Conservation (phyloP, 2,113 vertebrate genomes). For the Prietella phreatophila region DNA sequence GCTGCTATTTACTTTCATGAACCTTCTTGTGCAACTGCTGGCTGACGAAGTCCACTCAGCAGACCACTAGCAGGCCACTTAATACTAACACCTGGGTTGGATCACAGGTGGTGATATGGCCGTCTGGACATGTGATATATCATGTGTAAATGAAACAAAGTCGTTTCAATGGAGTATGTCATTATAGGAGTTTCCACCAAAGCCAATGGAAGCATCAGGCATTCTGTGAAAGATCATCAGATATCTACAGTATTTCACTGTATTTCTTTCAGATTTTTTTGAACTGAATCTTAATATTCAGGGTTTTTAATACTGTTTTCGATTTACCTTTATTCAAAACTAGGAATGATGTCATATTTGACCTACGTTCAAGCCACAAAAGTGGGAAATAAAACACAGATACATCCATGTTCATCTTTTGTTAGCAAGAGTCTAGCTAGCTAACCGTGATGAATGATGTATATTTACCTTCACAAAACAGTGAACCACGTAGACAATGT, state of each 20-base stretch:
- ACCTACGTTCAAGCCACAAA: neutral
- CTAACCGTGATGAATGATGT: too few relatives aligned
- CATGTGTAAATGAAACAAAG: slow-evolving; percentile 57
- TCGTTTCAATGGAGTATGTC: slow-evolving; percentile 49
- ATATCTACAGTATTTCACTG: neutral
- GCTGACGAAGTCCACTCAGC: slow-evolving; percentile 35
- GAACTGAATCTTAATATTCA: neutral
- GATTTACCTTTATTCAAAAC: neutral
- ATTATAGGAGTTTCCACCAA: neutral
- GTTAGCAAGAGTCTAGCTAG: too few relatives aligned
- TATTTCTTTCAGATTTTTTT: neutral
- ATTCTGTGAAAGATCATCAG: neutral
- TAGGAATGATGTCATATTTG: neutral
- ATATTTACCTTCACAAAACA: too few relatives aligned
- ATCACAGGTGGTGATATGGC: slow-evolving; percentile 62
- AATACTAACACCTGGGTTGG: slow-evolving; percentile 46
- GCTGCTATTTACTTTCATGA: slow-evolving; percentile 19
- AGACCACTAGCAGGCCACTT: slow-evolving; percentile 50
- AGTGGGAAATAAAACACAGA: neutral
- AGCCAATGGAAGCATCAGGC: neutral
- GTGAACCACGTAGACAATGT: too few relatives aligned
- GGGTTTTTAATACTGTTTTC: neutral
- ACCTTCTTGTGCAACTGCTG: slow-evolving; percentile 57
- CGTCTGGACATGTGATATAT: slow-evolving; percentile 56
- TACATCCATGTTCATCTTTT: neutral